Evolutionary conservation across 2,888 invertebrate genomes (phyloP).

Genomic region (Stictocephala bisonia): DNA sequence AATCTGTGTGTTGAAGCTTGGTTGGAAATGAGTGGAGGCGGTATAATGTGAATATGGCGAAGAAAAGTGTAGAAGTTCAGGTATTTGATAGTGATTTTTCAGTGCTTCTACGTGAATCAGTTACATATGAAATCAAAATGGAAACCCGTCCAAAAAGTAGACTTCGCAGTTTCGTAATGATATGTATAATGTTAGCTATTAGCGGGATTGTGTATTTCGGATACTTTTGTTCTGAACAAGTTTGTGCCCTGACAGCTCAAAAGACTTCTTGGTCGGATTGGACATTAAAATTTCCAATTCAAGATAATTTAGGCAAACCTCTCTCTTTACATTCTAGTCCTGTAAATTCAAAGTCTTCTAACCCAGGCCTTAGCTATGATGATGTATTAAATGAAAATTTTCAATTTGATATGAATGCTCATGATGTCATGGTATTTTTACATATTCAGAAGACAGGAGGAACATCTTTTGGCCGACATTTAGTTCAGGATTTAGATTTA

Average conservation of each 20-base stretch:
- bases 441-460: slow-evolving; percentile 99
- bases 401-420: slow-evolving; percentile 89
- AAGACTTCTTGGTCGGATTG: slow-evolving; percentile 59
- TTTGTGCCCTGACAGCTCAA: slow-evolving; percentile 65
- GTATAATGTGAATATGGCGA: too few relatives aligned
- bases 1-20: too few relatives aligned
- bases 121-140: slow-evolving; percentile 86
- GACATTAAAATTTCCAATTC: slow-evolving; percentile 60
- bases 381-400: slow-evolving; percentile 89
- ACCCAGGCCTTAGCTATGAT: slow-evolving; percentile 81
- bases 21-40: too few relatives aligned
- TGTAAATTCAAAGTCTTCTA: slow-evolving; percentile 59
- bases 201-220: slow-evolving; percentile 91
- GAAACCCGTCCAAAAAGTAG: slow-evolving; percentile 78
- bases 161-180: slow-evolving; percentile 81
- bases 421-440: slow-evolving; percentile 97
- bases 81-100: slow-evolving; percentile 84
- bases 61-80: slow-evolving; percentile 84
- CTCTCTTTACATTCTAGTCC: slow-evolving; percentile 62
- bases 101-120: slow-evolving; percentile 77
- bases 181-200: slow-evolving; percentile 84
- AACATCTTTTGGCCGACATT: slow-evolving; percentile 95
- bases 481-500: slow-evolving; percentile 93
- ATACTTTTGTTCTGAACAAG: slow-evolving; percentile 90
- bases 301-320: slow-evolving; percentile 67